A percentile compares a stretch with the other conserved stretches of the same genome.
These are phyloP conservation scores for Pomacea maculata DNA, from an alignment of 1,140 invertebrate species.

Conservation along the genomic window DNA sequence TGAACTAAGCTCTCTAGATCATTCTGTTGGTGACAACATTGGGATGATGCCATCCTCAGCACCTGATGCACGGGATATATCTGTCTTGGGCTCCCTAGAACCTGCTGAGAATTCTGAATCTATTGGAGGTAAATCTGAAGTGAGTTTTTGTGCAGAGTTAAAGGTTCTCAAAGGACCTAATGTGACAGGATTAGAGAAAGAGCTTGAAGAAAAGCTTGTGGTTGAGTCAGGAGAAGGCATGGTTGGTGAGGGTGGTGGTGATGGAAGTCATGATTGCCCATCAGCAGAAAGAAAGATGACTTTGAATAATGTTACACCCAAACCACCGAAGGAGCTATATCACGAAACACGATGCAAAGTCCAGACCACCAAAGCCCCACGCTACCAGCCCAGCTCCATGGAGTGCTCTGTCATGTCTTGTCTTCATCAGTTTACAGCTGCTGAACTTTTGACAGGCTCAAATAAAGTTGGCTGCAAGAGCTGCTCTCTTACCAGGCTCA, in stretches of 20 bases:
- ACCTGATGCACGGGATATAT: no score
- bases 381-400: conserved; percentile 78
- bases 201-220: conserved; percentile 6
- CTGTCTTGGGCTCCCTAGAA: no score
- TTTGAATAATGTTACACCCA: background rate
- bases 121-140: no score
- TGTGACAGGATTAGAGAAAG: conserved; percentile 6
- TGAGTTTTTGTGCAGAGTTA: no score
- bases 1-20: no score
- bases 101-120: no score
- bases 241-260: background rate
- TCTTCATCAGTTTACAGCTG: conserved; percentile 88
- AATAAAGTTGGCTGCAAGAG: conserved; percentile 93
- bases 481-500: conserved; percentile 75
- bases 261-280: background rate
- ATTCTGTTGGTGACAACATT: no score
- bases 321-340: conserved; percentile 16
- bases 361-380: conserved; percentile 52
- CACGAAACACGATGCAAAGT: conserved; percentile 50
- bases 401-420: conserved; percentile 83
- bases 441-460: conserved; percentile 86
- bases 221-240: background rate
- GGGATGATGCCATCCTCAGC: no score
- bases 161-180: background rate
- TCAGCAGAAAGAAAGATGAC: background rate